phyloP scores from a whole-genome alignment of 2,888 invertebrate species.

The Epistrophella euchroma region DNA sequence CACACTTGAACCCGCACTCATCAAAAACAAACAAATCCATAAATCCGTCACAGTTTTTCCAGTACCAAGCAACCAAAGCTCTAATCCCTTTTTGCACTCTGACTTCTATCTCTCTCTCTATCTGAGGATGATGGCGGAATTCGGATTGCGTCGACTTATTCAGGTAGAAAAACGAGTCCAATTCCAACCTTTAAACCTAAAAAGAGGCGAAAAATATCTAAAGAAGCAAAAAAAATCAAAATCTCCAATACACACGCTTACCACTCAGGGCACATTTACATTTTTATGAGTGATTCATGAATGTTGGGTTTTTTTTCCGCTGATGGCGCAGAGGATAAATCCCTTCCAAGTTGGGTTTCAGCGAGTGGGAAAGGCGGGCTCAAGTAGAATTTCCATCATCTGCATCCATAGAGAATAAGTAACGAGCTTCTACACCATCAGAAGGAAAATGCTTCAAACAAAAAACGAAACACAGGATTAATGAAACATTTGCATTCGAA shows the following conservation, averaged over 20 bases:
- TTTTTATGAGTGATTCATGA: slow-evolving; percentile 66
- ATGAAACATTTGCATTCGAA: slow-evolving; percentile 70
- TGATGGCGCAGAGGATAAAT: slow-evolving; percentile 12
- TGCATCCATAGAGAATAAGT: slow-evolving; percentile 23
- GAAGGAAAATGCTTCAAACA: slow-evolving; percentile 52
- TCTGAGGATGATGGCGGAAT: not conserved
- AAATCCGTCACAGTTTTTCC: slow-evolving; percentile 12
- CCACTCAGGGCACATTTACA: slow-evolving; percentile 52
- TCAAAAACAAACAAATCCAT: slow-evolving; percentile 6
- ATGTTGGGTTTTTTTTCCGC: slow-evolving; percentile 18
- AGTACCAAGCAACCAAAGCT: slow-evolving; percentile 25
- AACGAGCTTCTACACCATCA: slow-evolving; percentile 12
- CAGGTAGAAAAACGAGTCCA: slow-evolving; percentile 3
- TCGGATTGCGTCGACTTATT: slow-evolving; percentile 12
- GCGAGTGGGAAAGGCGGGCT: not conserved
- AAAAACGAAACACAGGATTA: slow-evolving; percentile 66
- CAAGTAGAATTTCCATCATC: slow-evolving; percentile 20
- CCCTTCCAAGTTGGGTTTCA: slow-evolving; percentile 7
- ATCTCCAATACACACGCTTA: slow-evolving; percentile 44
- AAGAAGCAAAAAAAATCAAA: slow-evolving; percentile 24
- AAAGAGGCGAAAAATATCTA: slow-evolving; percentile 4
- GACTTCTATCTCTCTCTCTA: not conserved
- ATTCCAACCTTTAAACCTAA: slow-evolving; percentile 26
- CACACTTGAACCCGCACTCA: slow-evolving; percentile 22
- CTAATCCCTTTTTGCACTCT: slow-evolving; percentile 6